Base-by-base conservation (phyloP, 2,113 vertebrate species). In the Lampris megalopsis region DNA sequence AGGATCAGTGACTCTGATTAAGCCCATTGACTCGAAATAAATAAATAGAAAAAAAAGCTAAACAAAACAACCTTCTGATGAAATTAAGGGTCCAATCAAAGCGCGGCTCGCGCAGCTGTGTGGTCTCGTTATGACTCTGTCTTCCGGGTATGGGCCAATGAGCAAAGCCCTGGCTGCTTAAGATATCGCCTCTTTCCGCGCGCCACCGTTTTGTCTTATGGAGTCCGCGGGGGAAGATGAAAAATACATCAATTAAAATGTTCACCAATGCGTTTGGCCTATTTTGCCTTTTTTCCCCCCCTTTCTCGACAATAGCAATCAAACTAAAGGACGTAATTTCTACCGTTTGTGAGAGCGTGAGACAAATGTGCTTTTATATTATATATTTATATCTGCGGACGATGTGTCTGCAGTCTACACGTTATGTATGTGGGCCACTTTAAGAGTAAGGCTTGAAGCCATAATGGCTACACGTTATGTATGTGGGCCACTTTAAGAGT, bases 1-100 rank as follows among this genome's bases (percentile, higher is more conserved):
- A 96, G 96, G 96, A 99, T 98, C 96, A 97, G 95, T 95, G 96
- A 95, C 97, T 97, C 95, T 95, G 95, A 95, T 96, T 98, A 98
- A 97, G 97, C 96, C 96, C 95, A 95, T 95, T 96, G 96, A 97
- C 96, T 96, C 95, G 73, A 79, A 71, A 81, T 84, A 83, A 78
- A 24, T 24, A 81, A 84, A 86, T 82, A 66, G 80, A 72, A 78
- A 80, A 73, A 78, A 96, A 80, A 93, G 92, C 93, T 93, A 96
- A 95, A 96, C 94, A 95, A 95, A 95, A 95, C 94, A 96, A 88
- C 93, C 95, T 95, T 97, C 96, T 97, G 96, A 96, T 96, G 95
- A 96, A 97, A 97, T 98, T 97, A 97, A 95, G 96, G 96, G 96
- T 93, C 24, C 95, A 97, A 98, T 98, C 96, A 98, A 96, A 97